These are phyloP conservation scores for Conus betulinus DNA, from an alignment of 1,140 invertebrate genomes.

Conservation along the genomic window DNA sequence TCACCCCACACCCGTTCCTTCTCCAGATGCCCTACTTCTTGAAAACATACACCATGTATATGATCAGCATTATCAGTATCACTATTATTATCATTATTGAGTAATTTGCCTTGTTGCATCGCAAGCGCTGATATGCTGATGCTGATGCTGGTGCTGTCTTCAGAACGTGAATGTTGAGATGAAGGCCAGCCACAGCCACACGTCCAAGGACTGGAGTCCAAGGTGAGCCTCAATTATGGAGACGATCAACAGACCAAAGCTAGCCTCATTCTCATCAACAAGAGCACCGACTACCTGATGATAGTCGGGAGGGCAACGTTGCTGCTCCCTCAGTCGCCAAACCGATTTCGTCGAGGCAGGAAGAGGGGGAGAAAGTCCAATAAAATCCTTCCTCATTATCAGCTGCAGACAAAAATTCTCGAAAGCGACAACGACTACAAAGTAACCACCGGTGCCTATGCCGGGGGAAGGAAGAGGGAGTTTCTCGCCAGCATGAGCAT, in stretches of 20 bases:
- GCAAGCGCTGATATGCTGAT: no score
- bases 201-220: neutral
- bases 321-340: neutral
- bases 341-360: neutral
- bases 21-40: no score
- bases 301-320: neutral
- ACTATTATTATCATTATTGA: no score
- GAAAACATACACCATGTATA: no score
- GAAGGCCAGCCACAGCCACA: neutral
- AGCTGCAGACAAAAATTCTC: neutral
- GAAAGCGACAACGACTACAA: neutral
- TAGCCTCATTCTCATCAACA: neutral
- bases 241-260: neutral
- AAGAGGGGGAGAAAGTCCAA: neutral
- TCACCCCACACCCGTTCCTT: no score
- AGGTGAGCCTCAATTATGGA: neutral
- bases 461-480: neutral
- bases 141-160: neutral
- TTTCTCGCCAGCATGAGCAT: neutral
- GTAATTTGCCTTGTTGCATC: no score
- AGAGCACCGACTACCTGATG: neutral
- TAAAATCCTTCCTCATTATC: neutral
- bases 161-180: neutral
- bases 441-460: neutral
- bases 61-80: no score